A percentile compares a stretch with the other conserved stretches of the same genome.
Conservation (phyloP, 2,888 invertebrate species). For the Drosophila koepferae region DNA sequence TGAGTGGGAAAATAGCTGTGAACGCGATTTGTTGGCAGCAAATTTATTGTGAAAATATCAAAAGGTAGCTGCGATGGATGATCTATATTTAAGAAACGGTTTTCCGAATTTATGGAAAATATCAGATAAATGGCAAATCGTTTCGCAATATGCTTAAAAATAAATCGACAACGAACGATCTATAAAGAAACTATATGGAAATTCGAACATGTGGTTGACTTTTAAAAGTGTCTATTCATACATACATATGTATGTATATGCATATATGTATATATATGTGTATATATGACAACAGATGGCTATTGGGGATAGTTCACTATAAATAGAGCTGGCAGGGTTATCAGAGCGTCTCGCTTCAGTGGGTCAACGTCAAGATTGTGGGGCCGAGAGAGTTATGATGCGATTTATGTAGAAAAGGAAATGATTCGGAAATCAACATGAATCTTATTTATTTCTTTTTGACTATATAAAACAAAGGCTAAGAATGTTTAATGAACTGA, state of each 20-base stretch:
- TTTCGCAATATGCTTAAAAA: slow-evolving; percentile 63
- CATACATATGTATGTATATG: neutral
- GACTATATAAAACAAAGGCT: neutral
- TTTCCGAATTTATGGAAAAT: slow-evolving; percentile 38
- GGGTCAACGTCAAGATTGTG: slow-evolving; percentile 66
- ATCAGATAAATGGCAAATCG: slow-evolving; percentile 53
- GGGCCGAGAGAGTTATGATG: slow-evolving; percentile 44
- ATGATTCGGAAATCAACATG: slow-evolving; percentile 49
- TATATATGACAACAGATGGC: slow-evolving; percentile 45
- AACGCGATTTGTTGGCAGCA: slow-evolving; percentile 66
- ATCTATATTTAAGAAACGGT: slow-evolving; percentile 56
- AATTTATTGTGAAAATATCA: slow-evolving; percentile 59
- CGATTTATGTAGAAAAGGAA: slow-evolving; percentile 32
- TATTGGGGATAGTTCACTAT: slow-evolving; percentile 41
- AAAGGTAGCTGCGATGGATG: slow-evolving; percentile 31
- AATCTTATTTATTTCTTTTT: slow-evolving; percentile 19
- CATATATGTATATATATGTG: neutral
- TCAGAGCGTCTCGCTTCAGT: slow-evolving; percentile 74
- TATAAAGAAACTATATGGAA: slow-evolving; percentile 17
- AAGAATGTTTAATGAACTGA: neutral
- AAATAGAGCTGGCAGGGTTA: slow-evolving; percentile 72
- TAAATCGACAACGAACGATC: slow-evolving; percentile 30
- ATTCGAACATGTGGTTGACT: slow-evolving; percentile 73
- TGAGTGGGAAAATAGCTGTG: slow-evolving; percentile 51
- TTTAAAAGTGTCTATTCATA: slow-evolving; percentile 20